phyloP scores from a whole-genome alignment of 1,140 invertebrate genomes.

The Drosophila sproati region DNA sequence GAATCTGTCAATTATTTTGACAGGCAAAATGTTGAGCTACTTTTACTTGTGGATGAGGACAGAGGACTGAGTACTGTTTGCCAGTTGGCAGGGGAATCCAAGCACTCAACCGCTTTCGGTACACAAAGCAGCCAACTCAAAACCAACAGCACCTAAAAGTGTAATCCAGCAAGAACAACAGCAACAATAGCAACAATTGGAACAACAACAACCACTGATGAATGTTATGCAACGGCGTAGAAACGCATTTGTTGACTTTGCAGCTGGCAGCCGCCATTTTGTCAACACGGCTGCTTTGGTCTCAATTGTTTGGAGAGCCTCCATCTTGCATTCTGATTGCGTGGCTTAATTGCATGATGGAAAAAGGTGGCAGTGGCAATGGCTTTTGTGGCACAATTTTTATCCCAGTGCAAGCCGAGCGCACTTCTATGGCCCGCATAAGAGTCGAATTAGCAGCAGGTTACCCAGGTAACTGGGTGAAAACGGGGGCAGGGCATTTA shows the following conservation, averaged over 20 bases:
- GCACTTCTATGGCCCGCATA: slow-evolving; percentile 59
- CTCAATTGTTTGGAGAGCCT: slow-evolving; percentile 68
- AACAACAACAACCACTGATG: slow-evolving; percentile 36
- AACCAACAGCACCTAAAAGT: slow-evolving; percentile 58
- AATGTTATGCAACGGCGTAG: slow-evolving; percentile 49
- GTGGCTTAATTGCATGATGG: slow-evolving; percentile 75
- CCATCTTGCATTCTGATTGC: slow-evolving; percentile 82
- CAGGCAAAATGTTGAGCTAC: background rate
- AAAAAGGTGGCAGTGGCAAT: slow-evolving; percentile 16
- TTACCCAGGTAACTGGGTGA: slow-evolving; percentile 6
- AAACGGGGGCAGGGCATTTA: slow-evolving; percentile 12
- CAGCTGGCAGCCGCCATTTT: slow-evolving; percentile 77
- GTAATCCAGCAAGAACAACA: slow-evolving; percentile 38
- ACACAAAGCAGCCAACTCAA: slow-evolving; percentile 39
- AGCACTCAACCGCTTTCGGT: slow-evolving; percentile 26
- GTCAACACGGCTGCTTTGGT: slow-evolving; percentile 56
- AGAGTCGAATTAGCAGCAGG: slow-evolving; percentile 36
- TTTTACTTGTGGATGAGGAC: background rate
- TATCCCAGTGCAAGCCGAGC: slow-evolving; percentile 63
- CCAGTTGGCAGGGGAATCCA: slow-evolving; percentile 8
- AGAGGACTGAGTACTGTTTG: too few species aligned
- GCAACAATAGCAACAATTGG: background rate
- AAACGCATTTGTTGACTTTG: slow-evolving; percentile 67
- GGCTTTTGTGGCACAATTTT: slow-evolving; percentile 61
- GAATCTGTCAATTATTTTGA: slow-evolving; percentile 6